Conservation (phyloP, 1,140 invertebrate genomes). For the Pinna nobilis region DNA sequence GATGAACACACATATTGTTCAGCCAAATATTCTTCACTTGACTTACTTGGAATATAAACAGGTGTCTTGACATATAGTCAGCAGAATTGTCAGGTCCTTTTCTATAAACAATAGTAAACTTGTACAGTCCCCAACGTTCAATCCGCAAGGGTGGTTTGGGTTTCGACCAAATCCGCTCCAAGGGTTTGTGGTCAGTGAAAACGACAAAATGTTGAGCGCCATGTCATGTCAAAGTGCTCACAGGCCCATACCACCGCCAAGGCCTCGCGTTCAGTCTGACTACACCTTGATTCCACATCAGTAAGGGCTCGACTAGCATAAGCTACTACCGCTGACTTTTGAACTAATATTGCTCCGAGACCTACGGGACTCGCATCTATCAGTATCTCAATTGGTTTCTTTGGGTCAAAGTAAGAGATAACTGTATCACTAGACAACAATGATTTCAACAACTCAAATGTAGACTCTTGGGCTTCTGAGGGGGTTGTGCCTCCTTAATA, state of each 20-base stretch:
- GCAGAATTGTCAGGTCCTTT: constrained; percentile 32
- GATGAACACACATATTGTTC: too few species aligned
- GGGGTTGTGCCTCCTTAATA: too few species aligned
- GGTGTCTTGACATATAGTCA: constrained; percentile 31
- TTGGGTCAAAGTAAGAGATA: too few species aligned
- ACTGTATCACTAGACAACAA: too few species aligned
- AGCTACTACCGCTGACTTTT: constrained; percentile 36
- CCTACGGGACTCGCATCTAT: constrained; percentile 9
- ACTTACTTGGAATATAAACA: background rate
- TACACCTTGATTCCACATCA: constrained; percentile 56
- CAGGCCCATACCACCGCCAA: constrained; percentile 71
- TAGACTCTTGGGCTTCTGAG: too few species aligned
- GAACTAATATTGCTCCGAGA: constrained; percentile 14
- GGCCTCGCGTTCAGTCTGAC: constrained; percentile 72
- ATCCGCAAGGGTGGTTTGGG: constrained; percentile 37
- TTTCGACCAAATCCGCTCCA: constrained; percentile 27
- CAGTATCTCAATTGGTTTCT: too few species aligned
- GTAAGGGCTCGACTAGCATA: constrained; percentile 42
- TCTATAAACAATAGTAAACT: constrained; percentile 26
- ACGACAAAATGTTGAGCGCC: constrained; percentile 65
- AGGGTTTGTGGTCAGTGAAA: constrained; percentile 69
- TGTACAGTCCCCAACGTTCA: constrained; percentile 44
- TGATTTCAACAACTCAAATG: too few species aligned
- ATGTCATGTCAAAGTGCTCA: constrained; percentile 69
- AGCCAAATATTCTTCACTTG: too few species aligned